Evolutionary conservation across 2,797 vertebrate genomes (phyloP), one percentile per base, ranked within the genome.

Genomic region (Sandelia bainsii): DNA sequence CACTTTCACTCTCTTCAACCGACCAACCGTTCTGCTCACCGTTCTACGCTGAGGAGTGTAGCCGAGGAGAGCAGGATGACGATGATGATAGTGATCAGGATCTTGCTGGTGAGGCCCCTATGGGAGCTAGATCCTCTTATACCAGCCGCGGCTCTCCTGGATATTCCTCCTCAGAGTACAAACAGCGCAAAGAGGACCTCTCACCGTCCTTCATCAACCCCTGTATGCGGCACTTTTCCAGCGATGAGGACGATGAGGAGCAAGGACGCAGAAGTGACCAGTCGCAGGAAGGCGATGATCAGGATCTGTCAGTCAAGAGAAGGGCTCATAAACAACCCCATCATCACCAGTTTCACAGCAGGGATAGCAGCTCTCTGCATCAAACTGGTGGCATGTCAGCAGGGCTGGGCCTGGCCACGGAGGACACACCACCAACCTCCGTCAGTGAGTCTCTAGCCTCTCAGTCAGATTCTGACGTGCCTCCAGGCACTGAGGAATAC

Each of bases 121-220:
- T 83, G 60, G 94, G 92, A 32, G 89, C 91, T 10, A 63, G 89
- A 34, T 92, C 93, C 19, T 93, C 92, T 25, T 92, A 93, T 22
- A 82, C 87, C 27, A 92, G 92, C 25, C 88, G 83, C 56, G 83
- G 87, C 61, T 93, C 94, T 50, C 93, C 94, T 0, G 94, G 94
- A 29, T 95, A 95, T 72, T 96, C 96, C 20, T 93, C 96, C 1
- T 90, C 93, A 0, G 97, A 98, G 70, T 94, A 94, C 83, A 93
- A 92, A 79, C 95, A 95, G 51, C 93, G 93, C 65, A 95, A 95
- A 75, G 95, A 96, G 37, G 98, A 98, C 83, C 95, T 98, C 25
- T 99, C 98, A 0, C 98, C 98, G 7, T 98, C 98, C 13, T 99
- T 99, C 84, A 96, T 99, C 82, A 99, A 99, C 83, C 97, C 97